Base-by-base conservation (phyloP, 2,888 invertebrate species). In the Neoascia interrupta region DNA sequence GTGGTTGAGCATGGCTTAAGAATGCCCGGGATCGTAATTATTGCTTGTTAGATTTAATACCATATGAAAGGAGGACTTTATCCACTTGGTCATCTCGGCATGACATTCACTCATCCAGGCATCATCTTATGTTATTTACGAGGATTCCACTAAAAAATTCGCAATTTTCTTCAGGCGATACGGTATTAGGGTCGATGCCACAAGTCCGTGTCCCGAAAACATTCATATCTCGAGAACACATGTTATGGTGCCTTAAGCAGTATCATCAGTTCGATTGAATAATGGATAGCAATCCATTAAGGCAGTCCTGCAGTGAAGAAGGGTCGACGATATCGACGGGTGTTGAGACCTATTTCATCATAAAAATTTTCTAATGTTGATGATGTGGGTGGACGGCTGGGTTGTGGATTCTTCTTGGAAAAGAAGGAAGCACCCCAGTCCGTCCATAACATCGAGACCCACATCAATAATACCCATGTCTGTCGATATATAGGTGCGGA, bases 231-330 rank as follows among this genome's bases (percentile, higher is more conserved):
- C 1, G 13, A 47, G 26, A 56, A 21, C 68, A 68, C 58, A 68
- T 49, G 68, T 58, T 58, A 26, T 39, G 68, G 49, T 21, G 58
- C 39, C 58, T 16, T 13, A 11, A 56, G 45, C 56, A 37, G 23
- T n/a, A n/a, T 11, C 28, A 5, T 41, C 31, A 23, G 23, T 58
- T 49, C 68, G 43, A 60, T 60, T 69, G 51, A 60, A 51, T 69
- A 51, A 69, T 69, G 31, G 23, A 60, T 60, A 28, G 18, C 43
- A 69, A 69, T 58, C 58, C 43, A 69, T 69, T 69, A 69, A 18
- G 26, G 21, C 5, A 43, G 8, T 39, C 23, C 13, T 34, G 3
- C 1, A 8, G 6, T 19, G 23, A n/a, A 3, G 19, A 19, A 21
- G 10, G 4, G 15, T 31, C 13, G 19, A 49, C 21, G 19, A 31